Conservation (phyloP, 2,797 vertebrate species). For the Macropodus opercularis region DNA sequence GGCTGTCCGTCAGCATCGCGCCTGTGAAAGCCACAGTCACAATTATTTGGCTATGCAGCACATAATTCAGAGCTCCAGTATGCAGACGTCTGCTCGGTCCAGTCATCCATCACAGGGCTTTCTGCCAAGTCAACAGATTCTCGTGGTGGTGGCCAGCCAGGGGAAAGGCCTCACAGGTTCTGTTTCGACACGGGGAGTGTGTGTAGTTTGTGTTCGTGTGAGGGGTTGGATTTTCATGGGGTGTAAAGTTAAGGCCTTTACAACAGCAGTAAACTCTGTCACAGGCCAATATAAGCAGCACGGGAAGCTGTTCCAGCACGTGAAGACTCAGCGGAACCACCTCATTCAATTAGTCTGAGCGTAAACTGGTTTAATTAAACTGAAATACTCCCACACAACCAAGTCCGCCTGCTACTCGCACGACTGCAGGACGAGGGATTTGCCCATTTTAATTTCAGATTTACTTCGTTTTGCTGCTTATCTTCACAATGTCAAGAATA, state of each 20-base stretch:
- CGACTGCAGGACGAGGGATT: not conserved
- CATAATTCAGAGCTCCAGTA: conserved; percentile 63
- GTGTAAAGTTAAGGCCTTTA: conserved; percentile 48
- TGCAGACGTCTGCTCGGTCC: conserved; percentile 57
- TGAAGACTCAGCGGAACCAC: conserved; percentile 24
- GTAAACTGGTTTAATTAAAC: conserved; percentile 15
- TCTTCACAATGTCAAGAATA: not conserved
- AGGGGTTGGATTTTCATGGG: conserved; percentile 28
- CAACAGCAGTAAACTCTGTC: conserved; percentile 52
- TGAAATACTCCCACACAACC: conserved; percentile 2
- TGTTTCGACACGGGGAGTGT: conserved; percentile 37
- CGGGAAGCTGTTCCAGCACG: conserved; percentile 31
- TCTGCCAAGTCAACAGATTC: conserved; percentile 75
- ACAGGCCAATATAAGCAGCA: conserved; percentile 47
- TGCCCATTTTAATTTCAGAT: not conserved
- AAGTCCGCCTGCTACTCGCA: not conserved
- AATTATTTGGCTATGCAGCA: conserved; percentile 75
- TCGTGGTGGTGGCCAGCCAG: conserved; percentile 44
- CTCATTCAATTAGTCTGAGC: conserved; percentile 22
- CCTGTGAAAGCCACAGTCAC: conserved; percentile 42
- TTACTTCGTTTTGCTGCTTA: not conserved
- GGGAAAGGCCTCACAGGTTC: conserved; percentile 56
- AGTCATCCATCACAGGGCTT: conserved; percentile 65
- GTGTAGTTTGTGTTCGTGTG: conserved; percentile 10
- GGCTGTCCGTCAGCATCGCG: conserved; percentile 43